A percentile compares a stretch with the other conserved stretches of the same genome.
Evolutionary conservation across 2,113 vertebrate species (phyloP).

Genomic region (Centropus bengalensis): DNA sequence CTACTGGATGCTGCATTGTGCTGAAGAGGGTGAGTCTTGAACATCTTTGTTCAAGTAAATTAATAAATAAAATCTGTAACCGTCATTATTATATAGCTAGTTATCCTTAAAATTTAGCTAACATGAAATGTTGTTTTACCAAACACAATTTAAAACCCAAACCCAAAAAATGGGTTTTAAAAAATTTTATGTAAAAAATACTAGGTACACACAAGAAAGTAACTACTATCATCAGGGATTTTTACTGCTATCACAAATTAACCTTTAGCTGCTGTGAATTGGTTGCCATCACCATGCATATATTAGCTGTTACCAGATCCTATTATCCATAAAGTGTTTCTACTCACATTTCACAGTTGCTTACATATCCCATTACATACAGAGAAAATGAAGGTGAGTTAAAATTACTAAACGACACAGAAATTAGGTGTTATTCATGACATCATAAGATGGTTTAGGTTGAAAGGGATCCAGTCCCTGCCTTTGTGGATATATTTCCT

Average conservation of each 20-base stretch:
- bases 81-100: neutral
- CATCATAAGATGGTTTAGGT: neutral
- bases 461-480: neutral
- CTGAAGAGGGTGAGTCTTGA: neutral
- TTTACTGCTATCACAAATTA: neutral
- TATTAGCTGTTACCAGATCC: neutral
- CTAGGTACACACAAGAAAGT: neutral
- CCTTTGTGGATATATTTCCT: too few relatives aligned
- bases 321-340: neutral
- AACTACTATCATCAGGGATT: neutral
- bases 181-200: neutral
- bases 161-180: neutral
- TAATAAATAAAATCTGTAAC: neutral
- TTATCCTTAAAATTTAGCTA: neutral
- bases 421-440: neutral
- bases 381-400: neutral
- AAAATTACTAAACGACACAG: neutral
- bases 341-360: neutral
- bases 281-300: neutral
- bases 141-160: neutral
- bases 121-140: neutral
- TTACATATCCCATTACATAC: accelerated
- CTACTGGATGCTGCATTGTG: neutral
- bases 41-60: neutral
- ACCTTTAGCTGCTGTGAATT: neutral